Base-by-base conservation (phyloP, 2,113 vertebrate genomes). In the Globicephala melas region DNA sequence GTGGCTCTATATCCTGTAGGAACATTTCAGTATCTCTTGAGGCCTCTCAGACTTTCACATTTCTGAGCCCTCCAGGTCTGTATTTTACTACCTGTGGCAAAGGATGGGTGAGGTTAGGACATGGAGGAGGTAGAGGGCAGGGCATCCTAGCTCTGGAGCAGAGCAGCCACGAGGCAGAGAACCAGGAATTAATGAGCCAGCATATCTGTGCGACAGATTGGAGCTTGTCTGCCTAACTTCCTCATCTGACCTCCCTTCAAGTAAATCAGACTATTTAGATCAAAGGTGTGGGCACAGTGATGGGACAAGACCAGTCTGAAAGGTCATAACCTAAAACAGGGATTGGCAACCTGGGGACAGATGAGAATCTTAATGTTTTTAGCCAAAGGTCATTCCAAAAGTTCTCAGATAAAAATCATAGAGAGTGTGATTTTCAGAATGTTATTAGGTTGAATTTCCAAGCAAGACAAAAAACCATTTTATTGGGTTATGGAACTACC, bases 371-470 rank as follows among this genome's bases (percentile, higher is more conserved):
- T 96, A 41, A 79, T 38, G 25, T 44, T 84, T 33, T 31, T 41
- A 38, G 62, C 20, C 74, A 95, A 97, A 95, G 91, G 91, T 91
- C 23, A 91, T 70, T 63, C 80, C 8, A 70, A 83, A 63, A 70
- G 62, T 89, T 83, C 31, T 70, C 44, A 76, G 36, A 47, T 55
- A 95, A 97, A 94, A 91, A 96, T 95, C 73, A 80, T 65, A 95
- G 33, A 74, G 67, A 86, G 44, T 12, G 58, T 63, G 77, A 89
- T 68, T 47, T 89, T 89, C 50, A 77, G 63, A 96, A 90, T 71
- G 41, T 87, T 50, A 71, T 55, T 36, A 91, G 80, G 62, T 41
- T 55, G 41, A 50, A 33, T 84, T 96, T 92, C 41, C 41, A 80
- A 92, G 58, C n/a, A 87, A 13, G 33, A 91, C 60, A 79, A 93